These are phyloP conservation scores for Sphenodon punctatus DNA, from an alignment of 2,797 vertebrate species.

Conservation along the genomic window DNA sequence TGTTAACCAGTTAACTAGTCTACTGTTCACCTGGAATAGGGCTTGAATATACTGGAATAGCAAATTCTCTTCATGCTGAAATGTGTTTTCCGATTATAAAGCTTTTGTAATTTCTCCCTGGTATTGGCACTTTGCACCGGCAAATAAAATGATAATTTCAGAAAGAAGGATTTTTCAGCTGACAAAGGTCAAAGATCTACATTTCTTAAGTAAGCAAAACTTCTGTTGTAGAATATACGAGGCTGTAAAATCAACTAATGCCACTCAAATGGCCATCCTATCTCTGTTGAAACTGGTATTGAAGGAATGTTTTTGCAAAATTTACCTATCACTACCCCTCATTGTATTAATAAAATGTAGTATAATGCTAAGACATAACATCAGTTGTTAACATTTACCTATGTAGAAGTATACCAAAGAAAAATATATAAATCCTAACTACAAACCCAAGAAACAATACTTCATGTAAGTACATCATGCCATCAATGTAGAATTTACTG, in stretches of 20 bases:
- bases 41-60: neutral
- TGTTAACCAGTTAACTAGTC: neutral
- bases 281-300: neutral
- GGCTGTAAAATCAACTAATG: slow-evolving; percentile 9
- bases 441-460: neutral
- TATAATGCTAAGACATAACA: neutral
- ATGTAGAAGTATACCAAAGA: neutral
- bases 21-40: neutral
- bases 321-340: neutral
- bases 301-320: slow-evolving; percentile 1
- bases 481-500: neutral
- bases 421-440: neutral
- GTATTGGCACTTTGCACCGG: slow-evolving; percentile 13
- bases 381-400: neutral
- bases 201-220: neutral
- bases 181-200: neutral
- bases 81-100: slow-evolving; percentile 10
- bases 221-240: neutral
- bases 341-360: neutral
- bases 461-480: fast-evolving
- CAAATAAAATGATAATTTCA: slow-evolving; percentile 22
- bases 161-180: neutral
- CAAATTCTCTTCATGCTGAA: neutral
- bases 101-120: slow-evolving; percentile 27
- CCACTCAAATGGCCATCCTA: neutral